phyloP scores from a whole-genome alignment of 2,113 vertebrate species.

The Kobus ellipsiprymnus region DNA sequence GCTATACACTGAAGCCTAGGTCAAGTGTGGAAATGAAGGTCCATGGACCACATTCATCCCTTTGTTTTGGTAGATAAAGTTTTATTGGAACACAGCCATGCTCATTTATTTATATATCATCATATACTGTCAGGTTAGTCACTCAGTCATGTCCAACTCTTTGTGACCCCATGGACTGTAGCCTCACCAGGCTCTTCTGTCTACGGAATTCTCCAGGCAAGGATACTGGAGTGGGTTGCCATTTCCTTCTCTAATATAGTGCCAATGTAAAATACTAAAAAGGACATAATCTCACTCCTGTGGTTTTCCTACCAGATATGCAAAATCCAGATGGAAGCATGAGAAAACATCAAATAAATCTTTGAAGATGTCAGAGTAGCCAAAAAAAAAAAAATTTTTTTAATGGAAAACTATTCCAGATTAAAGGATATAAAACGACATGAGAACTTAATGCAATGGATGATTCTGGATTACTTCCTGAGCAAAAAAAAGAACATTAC shows the following conservation, averaged over 20 bases:
- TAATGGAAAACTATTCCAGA: not conserved
- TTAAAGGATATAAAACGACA: not conserved
- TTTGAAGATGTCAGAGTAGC: not conserved
- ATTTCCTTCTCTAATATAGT: not conserved
- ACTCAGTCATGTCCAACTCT: not conserved
- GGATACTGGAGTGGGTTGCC: not conserved
- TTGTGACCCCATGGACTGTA: not conserved
- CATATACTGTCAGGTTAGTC: not conserved
- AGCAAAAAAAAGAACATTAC: not conserved
- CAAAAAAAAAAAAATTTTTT: not conserved
- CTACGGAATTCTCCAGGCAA: not conserved
- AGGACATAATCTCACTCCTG: not conserved
- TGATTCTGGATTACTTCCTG: not conserved
- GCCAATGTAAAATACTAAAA: not conserved
- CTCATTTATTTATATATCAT: not conserved
- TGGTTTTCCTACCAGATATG: not conserved
- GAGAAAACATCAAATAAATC: not conserved
- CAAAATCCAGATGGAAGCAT: not conserved
- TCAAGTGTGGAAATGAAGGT: not conserved
- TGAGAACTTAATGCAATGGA: not conserved
- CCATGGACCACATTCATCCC: not conserved
- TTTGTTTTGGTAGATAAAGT: conserved; percentile 16
- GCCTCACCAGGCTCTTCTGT: not conserved
- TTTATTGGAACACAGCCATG: not conserved
- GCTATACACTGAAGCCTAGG: not conserved